A percentile compares a stretch with the other conserved stretches of the same genome.
phyloP scores from a whole-genome alignment of 2,888 invertebrate genomes.

The Onthophagus sagittarius region DNA sequence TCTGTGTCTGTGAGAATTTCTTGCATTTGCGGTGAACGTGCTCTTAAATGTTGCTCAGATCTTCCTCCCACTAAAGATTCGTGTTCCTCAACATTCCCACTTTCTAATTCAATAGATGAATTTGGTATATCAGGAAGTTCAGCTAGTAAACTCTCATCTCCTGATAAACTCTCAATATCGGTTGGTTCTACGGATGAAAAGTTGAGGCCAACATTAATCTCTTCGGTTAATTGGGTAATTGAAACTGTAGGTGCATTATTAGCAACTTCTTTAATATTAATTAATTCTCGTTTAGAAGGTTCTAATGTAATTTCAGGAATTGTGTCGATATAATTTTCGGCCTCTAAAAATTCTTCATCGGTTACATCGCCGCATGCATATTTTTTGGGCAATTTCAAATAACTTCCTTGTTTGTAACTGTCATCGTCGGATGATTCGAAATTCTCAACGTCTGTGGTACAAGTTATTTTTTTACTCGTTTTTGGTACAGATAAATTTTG shows the following conservation, averaged over 20 bases:
- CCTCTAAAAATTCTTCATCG: slow-evolving; percentile 32
- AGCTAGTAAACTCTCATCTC: slow-evolving; percentile 35
- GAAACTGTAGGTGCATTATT: slow-evolving; percentile 43
- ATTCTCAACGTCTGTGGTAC: slow-evolving; percentile 46
- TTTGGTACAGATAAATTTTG: background rate
- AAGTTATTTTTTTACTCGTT: slow-evolving; percentile 27
- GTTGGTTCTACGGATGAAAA: slow-evolving; percentile 29
- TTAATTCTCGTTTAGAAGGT: slow-evolving; percentile 48
- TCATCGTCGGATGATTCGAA: slow-evolving; percentile 42
- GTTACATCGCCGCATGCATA: slow-evolving; percentile 19
- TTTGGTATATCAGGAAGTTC: slow-evolving; percentile 27
- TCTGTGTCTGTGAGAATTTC: slow-evolving; percentile 30
- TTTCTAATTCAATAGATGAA: slow-evolving; percentile 33
- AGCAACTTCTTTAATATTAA: slow-evolving; percentile 41
- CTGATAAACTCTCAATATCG: slow-evolving; percentile 47
- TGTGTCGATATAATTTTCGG: slow-evolving; percentile 29
- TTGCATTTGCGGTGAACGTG: background rate
- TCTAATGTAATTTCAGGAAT: slow-evolving; percentile 42
- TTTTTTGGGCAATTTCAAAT: slow-evolving; percentile 33
- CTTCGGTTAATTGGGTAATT: slow-evolving; percentile 18
- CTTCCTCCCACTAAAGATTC: slow-evolving; percentile 29
- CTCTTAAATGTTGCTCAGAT: slow-evolving; percentile 19
- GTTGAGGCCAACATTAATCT: slow-evolving; percentile 19
- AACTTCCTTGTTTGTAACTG: slow-evolving; percentile 22
- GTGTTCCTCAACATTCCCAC: slow-evolving; percentile 33